Conservation (phyloP, 2,113 vertebrate species). For the mouse (Mus musculus) region DNA sequence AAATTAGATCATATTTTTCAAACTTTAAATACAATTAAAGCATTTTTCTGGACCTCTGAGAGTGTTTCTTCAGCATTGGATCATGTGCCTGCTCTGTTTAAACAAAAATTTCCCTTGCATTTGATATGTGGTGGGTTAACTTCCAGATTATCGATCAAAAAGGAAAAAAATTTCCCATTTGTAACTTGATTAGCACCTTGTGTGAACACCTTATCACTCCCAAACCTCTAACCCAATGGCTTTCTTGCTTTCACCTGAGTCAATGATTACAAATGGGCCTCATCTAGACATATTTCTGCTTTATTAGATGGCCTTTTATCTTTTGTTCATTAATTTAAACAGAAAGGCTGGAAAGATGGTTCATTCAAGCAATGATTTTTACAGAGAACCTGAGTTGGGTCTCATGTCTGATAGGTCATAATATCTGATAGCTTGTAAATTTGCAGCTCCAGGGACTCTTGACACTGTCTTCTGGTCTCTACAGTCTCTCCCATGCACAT, state of each 20-base stretch:
- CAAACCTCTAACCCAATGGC: conserved; percentile 2
- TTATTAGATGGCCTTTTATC: background rate
- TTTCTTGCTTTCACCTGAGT: conserved; percentile 23
- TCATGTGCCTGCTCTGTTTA: background rate
- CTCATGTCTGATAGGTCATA: background rate
- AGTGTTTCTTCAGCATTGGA: background rate
- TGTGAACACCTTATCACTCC: background rate
- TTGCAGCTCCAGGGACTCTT: background rate
- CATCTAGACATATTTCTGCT: background rate
- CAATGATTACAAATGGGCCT: background rate
- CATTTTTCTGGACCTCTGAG: background rate
- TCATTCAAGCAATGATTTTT: background rate
- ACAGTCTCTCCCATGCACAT: background rate
- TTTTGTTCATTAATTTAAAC: background rate
- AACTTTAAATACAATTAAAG: conserved; percentile 36
- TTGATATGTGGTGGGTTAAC: background rate
- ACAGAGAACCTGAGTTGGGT: background rate
- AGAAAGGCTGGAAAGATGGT: background rate
- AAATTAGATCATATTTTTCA: background rate
- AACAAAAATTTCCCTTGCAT: background rate
- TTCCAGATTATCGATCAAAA: background rate
- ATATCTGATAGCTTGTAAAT: background rate
- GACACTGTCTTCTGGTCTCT: background rate
- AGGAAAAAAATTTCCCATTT: conserved; percentile 9
- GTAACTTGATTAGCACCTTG: background rate